phyloP scores from a whole-genome alignment of 2,797 vertebrate species.

The Falco novaeseelandiae region DNA sequence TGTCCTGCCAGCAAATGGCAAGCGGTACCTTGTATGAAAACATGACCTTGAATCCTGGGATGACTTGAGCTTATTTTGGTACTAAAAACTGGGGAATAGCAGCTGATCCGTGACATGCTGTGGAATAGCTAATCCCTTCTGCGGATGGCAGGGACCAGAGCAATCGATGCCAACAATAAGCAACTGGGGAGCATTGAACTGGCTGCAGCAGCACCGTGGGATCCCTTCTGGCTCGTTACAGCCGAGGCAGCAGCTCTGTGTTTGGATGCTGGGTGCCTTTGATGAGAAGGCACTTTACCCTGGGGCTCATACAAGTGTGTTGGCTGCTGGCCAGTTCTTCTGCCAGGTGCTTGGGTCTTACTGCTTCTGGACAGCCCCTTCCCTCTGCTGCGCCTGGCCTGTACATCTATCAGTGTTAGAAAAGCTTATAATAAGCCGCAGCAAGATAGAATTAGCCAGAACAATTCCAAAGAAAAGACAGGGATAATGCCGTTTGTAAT shows the following conservation, averaged over 20 bases:
- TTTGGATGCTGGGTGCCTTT: slow-evolving; percentile 34
- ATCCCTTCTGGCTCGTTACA: slow-evolving; percentile 18
- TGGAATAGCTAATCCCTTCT: slow-evolving; percentile 65
- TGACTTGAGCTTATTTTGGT: slow-evolving; percentile 54
- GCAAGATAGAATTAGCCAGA: slow-evolving; percentile 33
- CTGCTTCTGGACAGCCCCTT: slow-evolving; percentile 14
- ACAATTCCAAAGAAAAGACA: not conserved
- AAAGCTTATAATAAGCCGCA: slow-evolving; percentile 28
- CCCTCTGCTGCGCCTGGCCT: not conserved
- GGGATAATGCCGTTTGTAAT: slow-evolving; percentile 38
- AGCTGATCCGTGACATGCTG: slow-evolving; percentile 18
- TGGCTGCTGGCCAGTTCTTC: slow-evolving; percentile 40
- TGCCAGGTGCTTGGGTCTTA: slow-evolving; percentile 24
- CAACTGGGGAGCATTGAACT: not conserved
- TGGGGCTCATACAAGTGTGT: not conserved
- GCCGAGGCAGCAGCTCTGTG: not conserved
- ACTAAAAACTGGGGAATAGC: slow-evolving; percentile 43
- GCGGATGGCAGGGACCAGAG: not conserved
- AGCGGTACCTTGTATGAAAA: not conserved
- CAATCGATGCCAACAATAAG: slow-evolving; percentile 22
- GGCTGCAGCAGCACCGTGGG: slow-evolving; percentile 17
- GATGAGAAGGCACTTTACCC: slow-evolving; percentile 31
- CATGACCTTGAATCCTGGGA: slow-evolving; percentile 66
- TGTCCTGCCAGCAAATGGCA: not conserved
- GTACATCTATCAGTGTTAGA: not conserved